phyloP scores from a whole-genome alignment of 2,113 vertebrate genomes.

The Pangasianodon gigas region DNA sequence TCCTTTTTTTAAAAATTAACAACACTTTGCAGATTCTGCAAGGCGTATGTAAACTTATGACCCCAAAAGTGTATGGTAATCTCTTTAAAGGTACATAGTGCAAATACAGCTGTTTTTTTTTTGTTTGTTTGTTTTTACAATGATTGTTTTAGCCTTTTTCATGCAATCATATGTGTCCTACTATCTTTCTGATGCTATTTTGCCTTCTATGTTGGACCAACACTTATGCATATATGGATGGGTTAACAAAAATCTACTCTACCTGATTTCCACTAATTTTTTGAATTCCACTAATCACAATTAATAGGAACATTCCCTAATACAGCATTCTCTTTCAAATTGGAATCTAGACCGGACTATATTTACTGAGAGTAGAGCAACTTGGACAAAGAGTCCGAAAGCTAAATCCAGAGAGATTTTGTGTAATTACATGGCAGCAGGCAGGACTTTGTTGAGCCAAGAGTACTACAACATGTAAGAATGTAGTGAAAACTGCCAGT shows the following conservation, averaged over 20 bases:
- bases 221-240: background rate
- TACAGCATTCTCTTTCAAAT: background rate
- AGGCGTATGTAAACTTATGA: no score
- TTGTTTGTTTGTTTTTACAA: no score
- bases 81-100: no score
- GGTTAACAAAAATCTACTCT: background rate
- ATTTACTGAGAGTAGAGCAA: background rate
- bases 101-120: no score
- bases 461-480: slow-evolving; percentile 45
- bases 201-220: background rate
- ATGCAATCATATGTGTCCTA: background rate
- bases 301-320: background rate
- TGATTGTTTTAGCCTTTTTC: background rate
- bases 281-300: background rate
- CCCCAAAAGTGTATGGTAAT: no score
- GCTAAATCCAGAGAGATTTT: background rate
- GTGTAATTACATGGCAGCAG: slow-evolving; percentile 21
- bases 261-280: background rate
- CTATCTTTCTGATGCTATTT: background rate
- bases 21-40: no score
- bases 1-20: no score
- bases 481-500: slow-evolving; percentile 36
- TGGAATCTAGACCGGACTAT: background rate
- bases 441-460: slow-evolving; percentile 16
- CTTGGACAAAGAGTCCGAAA: background rate